Conservation (phyloP, 2,888 invertebrate species). For the Xestobium rufovillosum region DNA sequence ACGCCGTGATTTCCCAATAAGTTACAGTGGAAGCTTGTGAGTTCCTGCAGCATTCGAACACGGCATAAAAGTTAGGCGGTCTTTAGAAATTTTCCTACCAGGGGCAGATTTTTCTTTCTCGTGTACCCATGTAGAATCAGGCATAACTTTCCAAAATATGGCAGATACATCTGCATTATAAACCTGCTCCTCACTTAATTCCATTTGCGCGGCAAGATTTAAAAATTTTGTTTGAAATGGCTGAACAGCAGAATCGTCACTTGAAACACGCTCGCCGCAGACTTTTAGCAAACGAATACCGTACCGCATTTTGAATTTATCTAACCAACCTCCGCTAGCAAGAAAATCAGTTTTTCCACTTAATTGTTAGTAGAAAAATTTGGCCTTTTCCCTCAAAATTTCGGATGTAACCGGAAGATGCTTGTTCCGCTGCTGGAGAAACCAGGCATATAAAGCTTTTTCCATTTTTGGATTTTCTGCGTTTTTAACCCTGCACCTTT, state of each 20-base stretch:
- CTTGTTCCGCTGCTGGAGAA: slow-evolving; percentile 17
- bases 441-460: slow-evolving; percentile 18
- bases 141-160: slow-evolving; percentile 20
- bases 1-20: slow-evolving; percentile 12
- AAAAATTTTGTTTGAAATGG: slow-evolving; percentile 16
- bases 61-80: slow-evolving; percentile 21
- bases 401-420: slow-evolving; percentile 19
- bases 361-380: slow-evolving; percentile 21
- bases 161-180: slow-evolving; percentile 24
- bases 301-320: slow-evolving; percentile 22
- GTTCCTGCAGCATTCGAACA: slow-evolving; percentile 20
- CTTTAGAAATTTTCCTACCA: slow-evolving; percentile 19
- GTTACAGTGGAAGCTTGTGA: slow-evolving; percentile 20
- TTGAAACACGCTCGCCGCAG: slow-evolving; percentile 24
- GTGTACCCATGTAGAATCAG: slow-evolving; percentile 20
- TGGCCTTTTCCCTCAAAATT: slow-evolving; percentile 20
- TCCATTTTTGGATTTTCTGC: slow-evolving; percentile 8
- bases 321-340: slow-evolving; percentile 23
- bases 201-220: slow-evolving; percentile 13
- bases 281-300: too few species aligned
- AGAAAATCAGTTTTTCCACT: slow-evolving; percentile 20
- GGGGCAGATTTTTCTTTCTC: slow-evolving; percentile 20
- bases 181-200: too few species aligned
- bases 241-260: slow-evolving; percentile 16
- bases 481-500: slow-evolving; percentile 1